Percentiles rank a stretch among this genome's conserved stretches.
Evolutionary conservation across 1,140 invertebrate species (phyloP).

Genomic region (Drosophila nigromelanica): DNA sequence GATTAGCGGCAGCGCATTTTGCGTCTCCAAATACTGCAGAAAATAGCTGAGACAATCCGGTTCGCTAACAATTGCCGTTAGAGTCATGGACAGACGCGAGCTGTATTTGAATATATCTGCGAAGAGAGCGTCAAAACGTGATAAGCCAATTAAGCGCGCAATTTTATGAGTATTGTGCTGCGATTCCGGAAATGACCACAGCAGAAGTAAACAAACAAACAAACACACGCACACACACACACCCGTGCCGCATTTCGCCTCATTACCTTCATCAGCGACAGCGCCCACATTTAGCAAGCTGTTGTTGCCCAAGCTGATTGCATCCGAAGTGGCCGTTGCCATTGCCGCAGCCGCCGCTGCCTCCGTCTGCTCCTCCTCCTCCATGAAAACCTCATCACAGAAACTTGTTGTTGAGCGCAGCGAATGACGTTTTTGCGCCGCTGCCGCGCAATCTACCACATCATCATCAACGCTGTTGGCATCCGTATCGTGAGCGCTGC

Average conservation of each 20-base stretch:
- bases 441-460: slow-evolving; percentile 41
- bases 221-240: neutral
- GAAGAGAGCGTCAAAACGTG: slow-evolving; percentile 23
- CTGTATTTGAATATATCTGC: slow-evolving; percentile 75
- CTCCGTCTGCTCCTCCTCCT: slow-evolving; percentile 37
- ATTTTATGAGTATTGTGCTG: slow-evolving; percentile 22
- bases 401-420: slow-evolving; percentile 81
- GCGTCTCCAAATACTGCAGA: slow-evolving; percentile 89
- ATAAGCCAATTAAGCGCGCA: slow-evolving; percentile 32
- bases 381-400: slow-evolving; percentile 79
- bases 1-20: slow-evolving; percentile 85
- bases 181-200: slow-evolving; percentile 24
- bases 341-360: no score
- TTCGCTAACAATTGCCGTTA: slow-evolving; percentile 88
- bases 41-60: slow-evolving; percentile 89
- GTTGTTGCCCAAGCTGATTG: slow-evolving; percentile 50
- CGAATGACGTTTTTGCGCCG: slow-evolving; percentile 72
- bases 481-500: slow-evolving; percentile 60
- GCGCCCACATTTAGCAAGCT: slow-evolving; percentile 55
- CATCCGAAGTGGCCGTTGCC: slow-evolving; percentile 29
- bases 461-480: slow-evolving; percentile 58
- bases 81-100: slow-evolving; percentile 85
- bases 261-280: slow-evolving; percentile 68
- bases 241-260: slow-evolving; percentile 16
- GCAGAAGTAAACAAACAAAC: slow-evolving; percentile 1